A percentile compares a stretch with the other conserved stretches of the same genome.
These are phyloP conservation scores for Lasius fuliginosus DNA, from an alignment of 2,888 invertebrate species.

Conservation along the genomic window DNA sequence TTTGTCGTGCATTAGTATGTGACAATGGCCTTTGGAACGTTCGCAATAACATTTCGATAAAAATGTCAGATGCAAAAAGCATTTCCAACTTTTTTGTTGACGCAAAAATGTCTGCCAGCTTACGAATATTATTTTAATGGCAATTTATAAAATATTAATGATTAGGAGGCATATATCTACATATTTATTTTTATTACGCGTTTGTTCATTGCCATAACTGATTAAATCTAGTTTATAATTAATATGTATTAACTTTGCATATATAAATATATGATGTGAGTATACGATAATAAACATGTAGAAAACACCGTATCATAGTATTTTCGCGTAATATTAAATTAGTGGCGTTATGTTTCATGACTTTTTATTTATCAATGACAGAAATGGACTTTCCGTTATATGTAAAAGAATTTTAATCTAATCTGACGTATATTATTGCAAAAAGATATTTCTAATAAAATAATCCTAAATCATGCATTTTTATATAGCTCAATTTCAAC, in stretches of 20 bases:
- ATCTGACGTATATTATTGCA: neutral
- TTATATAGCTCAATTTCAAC: neutral
- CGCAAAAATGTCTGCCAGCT: neutral
- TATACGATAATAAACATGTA: slow-evolving; percentile 1
- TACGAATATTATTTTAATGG: slow-evolving; percentile 14
- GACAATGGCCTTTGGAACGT: slow-evolving; percentile 27
- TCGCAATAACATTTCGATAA: slow-evolving; percentile 41
- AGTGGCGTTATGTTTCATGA: neutral
- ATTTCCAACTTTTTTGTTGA: neutral
- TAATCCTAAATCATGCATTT: neutral
- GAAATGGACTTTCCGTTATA: neutral
- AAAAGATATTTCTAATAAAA: neutral
- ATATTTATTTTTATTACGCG: neutral
- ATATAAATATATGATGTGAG: neutral
- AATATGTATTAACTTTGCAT: neutral
- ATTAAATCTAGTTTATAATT: neutral
- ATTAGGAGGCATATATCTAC: neutral
- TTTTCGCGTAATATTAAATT: neutral
- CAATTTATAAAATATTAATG: slow-evolving; percentile 8
- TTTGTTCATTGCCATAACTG: neutral
- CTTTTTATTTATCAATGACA: neutral
- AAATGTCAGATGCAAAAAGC: slow-evolving; percentile 26
- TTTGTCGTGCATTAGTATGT: slow-evolving; percentile 20
- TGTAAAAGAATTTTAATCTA: neutral
- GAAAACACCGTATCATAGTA: neutral